Percentiles rank a stretch among this genome's conserved stretches.
Evolutionary conservation across 1,140 invertebrate species (phyloP).

Genomic region (Protaetia brevitarsis): DNA sequence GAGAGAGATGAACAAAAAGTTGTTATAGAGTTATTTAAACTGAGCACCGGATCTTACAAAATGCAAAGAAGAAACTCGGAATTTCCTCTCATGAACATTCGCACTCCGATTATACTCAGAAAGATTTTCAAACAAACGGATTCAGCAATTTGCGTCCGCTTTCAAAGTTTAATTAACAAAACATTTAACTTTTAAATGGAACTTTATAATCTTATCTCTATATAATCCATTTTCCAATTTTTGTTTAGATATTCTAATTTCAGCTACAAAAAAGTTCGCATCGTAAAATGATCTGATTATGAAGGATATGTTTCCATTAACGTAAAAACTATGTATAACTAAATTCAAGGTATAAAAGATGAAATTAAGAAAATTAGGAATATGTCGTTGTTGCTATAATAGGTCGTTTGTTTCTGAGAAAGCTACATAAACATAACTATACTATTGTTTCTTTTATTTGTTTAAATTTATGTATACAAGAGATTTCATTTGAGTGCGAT

Average conservation of each 20-base stretch:
- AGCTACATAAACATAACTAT: no score
- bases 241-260: no score
- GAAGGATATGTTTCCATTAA: neutral
- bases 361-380: no score
- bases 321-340: neutral
- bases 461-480: no score
- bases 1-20: neutral
- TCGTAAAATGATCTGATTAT: no score
- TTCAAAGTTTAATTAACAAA: conserved; percentile 11
- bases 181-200: neutral
- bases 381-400: no score
- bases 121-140: neutral
- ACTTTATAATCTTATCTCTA: neutral
- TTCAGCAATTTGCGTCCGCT: neutral
- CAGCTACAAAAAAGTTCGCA: no score
- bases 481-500: no score
- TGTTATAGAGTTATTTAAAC: neutral
- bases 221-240: conserved; percentile 7
- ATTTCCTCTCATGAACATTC: neutral
- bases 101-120: neutral
- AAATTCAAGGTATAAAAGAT: neutral
- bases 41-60: neutral
- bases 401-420: no score
- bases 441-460: no score
- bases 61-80: neutral